These are phyloP conservation scores for Gnathonemus echidnorhynchus DNA, from an alignment of 2,113 vertebrate species.

Conservation along the genomic window DNA sequence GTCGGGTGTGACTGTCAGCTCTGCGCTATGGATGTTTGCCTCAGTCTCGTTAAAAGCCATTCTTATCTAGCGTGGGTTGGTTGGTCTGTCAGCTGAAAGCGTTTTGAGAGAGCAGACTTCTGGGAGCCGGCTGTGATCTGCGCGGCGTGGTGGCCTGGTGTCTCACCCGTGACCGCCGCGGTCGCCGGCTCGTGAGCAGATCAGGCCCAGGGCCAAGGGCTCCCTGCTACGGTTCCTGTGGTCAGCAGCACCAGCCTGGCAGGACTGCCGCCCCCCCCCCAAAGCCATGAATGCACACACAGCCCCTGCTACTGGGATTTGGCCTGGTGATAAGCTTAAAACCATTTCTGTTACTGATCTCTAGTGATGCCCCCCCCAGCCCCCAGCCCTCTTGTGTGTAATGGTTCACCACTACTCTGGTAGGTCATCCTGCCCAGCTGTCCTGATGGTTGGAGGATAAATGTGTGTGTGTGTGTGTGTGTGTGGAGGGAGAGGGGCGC, in stretches of 20 bases:
- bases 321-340: conserved; percentile 68
- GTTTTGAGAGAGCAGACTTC: background rate
- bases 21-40: background rate
- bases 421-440: conserved; percentile 59
- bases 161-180: background rate
- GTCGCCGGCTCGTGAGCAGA: background rate
- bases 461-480: background rate
- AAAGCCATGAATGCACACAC: background rate
- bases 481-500: background rate
- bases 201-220: background rate
- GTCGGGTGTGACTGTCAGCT: background rate
- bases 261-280: background rate
- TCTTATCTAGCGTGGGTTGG: background rate
- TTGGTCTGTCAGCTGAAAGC: background rate
- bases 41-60: background rate
- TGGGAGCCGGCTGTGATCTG: background rate
- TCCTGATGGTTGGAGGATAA: conserved; percentile 63
- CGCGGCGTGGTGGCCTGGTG: background rate
- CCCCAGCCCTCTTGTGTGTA: conserved; percentile 55
- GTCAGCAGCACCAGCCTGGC: background rate
- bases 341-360: conserved; percentile 68
- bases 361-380: conserved; percentile 44
- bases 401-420: conserved; percentile 61
- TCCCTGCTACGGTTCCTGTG: background rate
- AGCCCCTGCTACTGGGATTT: background rate